Conservation (phyloP, 30 jellyfish, hydroid and myxozoan genomes). For the Hydractinia symbiolongicarpus region DNA sequence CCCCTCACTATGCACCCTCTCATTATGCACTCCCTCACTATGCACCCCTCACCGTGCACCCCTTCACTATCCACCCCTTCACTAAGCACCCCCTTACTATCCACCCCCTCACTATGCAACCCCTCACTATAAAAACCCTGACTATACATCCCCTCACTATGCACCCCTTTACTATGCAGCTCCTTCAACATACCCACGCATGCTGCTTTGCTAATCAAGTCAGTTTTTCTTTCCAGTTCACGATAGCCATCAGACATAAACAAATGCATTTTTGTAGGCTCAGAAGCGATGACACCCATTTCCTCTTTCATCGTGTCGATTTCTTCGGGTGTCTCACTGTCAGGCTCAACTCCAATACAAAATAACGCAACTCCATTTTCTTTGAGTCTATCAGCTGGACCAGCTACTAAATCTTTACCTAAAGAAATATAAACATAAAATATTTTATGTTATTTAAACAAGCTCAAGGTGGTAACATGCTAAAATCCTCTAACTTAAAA, state of each 20-base stretch:
- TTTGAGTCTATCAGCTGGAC: slow-evolving; percentile 81
- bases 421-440: neutral
- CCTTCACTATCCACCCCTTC: no score
- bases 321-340: slow-evolving; percentile 93
- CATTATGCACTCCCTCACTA: no score
- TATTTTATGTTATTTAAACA: neutral
- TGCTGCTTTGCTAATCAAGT: slow-evolving; percentile 82
- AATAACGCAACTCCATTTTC: slow-evolving; percentile 87
- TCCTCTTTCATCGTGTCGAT: slow-evolving; percentile 85
- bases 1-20: no score
- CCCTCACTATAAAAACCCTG: no score
- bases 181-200: slow-evolving; percentile 64
- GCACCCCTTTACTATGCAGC: no score
- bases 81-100: no score
- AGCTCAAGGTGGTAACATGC: no score
- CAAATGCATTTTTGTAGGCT: slow-evolving; percentile 72
- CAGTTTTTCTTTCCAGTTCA: slow-evolving; percentile 73
- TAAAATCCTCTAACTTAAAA: neutral
- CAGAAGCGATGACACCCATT: slow-evolving; percentile 80
- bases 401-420: slow-evolving; percentile 87
- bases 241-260: slow-evolving; percentile 90
- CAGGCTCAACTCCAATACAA: slow-evolving; percentile 89
- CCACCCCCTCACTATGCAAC: no score
- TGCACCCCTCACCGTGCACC: no score
- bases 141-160: no score